A percentile compares a stretch with the other conserved stretches of the same genome.
Evolutionary conservation across 30 jellyfish, hydroid and myxozoan genomes (phyloP).

Genomic region (Hydractinia symbiolongicarpus): DNA sequence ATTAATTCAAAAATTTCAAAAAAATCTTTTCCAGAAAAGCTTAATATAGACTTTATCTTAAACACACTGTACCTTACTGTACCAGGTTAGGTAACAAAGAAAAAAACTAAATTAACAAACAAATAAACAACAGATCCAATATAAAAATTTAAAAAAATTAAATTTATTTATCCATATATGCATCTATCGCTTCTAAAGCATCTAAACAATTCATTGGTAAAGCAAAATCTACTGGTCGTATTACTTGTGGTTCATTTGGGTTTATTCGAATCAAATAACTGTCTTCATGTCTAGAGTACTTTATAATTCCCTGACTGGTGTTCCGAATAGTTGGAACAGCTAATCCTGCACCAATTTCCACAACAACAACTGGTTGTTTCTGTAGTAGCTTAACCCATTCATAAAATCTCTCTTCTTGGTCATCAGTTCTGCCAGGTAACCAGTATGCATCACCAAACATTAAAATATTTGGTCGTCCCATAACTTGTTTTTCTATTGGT

Average conservation of each 20-base stretch:
- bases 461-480: conserved; percentile 58
- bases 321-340: conserved; percentile 71
- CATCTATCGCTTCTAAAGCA: conserved; percentile 50
- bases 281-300: background rate
- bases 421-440: conserved; percentile 32
- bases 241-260: conserved; percentile 54
- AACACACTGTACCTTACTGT: too few species aligned
- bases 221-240: conserved; percentile 26
- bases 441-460: conserved; percentile 68
- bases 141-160: too few species aligned
- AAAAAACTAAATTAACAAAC: too few species aligned
- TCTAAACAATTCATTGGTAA: conserved; percentile 59
- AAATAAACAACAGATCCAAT: too few species aligned
- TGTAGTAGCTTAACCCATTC: conserved; percentile 19
- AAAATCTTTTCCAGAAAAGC: too few species aligned
- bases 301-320: conserved; percentile 38
- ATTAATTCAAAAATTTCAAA: too few species aligned
- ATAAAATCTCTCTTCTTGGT: conserved; percentile 33
- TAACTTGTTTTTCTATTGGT: conserved; percentile 25
- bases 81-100: too few species aligned
- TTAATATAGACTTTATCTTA: too few species aligned
- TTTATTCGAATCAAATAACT: conserved; percentile 46
- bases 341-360: conserved; percentile 77
- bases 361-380: conserved; percentile 32
- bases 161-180: background rate